Percentiles rank a stretch among this genome's conserved stretches.
These are phyloP conservation scores for Piprites chloris DNA, from an alignment of 2,113 vertebrate species.

Conservation along the genomic window DNA sequence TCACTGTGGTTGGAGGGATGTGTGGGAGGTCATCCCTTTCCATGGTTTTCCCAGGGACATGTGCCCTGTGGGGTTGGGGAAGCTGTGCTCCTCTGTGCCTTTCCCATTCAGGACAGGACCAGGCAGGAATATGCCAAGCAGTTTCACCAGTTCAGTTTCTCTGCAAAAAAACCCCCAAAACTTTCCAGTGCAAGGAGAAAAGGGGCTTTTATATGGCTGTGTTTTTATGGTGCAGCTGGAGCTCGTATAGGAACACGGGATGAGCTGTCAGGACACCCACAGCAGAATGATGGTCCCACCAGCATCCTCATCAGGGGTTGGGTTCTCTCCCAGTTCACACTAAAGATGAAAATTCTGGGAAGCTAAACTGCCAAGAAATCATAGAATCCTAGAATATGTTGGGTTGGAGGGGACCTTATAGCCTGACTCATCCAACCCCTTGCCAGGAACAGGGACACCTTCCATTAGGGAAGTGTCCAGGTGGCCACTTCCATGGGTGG, in stretches of 20 bases:
- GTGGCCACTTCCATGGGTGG: neutral
- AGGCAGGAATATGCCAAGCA: neutral
- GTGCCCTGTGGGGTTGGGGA: neutral
- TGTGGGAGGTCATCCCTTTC: accelerated
- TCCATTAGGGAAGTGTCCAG: neutral
- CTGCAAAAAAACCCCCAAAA: neutral
- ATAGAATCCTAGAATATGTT: neutral
- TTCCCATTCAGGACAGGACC: neutral
- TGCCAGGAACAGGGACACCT: neutral
- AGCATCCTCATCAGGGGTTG: neutral
- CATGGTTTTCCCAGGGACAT: accelerated
- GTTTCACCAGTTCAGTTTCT: neutral
- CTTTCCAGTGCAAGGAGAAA: neutral
- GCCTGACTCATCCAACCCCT: neutral
- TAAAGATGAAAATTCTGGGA: neutral
- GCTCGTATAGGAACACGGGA: accelerated
- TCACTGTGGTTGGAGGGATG: accelerated
- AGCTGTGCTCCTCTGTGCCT: neutral
- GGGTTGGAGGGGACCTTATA: neutral
- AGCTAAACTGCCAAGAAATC: neutral
- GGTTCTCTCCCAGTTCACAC: neutral
- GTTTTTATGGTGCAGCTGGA: neutral
- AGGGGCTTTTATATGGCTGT: neutral
- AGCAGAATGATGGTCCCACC: neutral
- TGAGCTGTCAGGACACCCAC: neutral